Evolutionary conservation across 2,797 vertebrate species (phyloP), one percentile per base, ranked within the genome.

Genomic region (Cossypha dichroa): DNA sequence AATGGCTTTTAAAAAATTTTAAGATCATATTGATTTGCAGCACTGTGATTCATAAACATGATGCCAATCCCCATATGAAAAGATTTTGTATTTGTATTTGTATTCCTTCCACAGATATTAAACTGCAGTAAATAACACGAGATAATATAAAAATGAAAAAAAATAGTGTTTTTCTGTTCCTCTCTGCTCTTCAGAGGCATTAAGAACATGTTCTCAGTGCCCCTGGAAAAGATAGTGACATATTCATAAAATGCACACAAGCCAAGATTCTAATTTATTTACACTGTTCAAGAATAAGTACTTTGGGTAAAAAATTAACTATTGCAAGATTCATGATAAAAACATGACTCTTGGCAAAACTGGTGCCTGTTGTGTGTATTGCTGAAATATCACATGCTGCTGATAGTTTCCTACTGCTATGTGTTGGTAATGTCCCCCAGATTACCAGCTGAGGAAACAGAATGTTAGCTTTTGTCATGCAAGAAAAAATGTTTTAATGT

Each of bases 401-500:
- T 91, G 86, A 91, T 93, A 49, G 33, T 63, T 91, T 96, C 74
- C n/a, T 72, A 38, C 68, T 74, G 79, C 78, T 94, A 19, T 4
- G 0, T 74, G 51, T 89, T 94, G 69, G 82, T 83, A 94, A 94
- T 88, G 78, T 91, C 75, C 59, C 66, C 48, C 88, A 68, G 68
- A 88, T 68, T 83, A 88, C 67, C 85, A 94, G 68, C 26, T 34
- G 4, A 68, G 64, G 66, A 91, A 97, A 94, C 60, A 88, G 88
- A 77, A 81, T 79, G 87, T 94, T 91, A 96, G 82, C 79, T 96
- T 95, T 95, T 91, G 90, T 96, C 91, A 94, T 91, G 93, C 90
- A 90, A 96, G 93, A 96, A 88, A 75, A 91, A 96, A 94, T 93
- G 90, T 91, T 96, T 93, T 94, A 94, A 95, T 95, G 90, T 95